Evolutionary conservation across 1,140 invertebrate genomes (phyloP).

Genomic region (Eupeodes corollae): DNA sequence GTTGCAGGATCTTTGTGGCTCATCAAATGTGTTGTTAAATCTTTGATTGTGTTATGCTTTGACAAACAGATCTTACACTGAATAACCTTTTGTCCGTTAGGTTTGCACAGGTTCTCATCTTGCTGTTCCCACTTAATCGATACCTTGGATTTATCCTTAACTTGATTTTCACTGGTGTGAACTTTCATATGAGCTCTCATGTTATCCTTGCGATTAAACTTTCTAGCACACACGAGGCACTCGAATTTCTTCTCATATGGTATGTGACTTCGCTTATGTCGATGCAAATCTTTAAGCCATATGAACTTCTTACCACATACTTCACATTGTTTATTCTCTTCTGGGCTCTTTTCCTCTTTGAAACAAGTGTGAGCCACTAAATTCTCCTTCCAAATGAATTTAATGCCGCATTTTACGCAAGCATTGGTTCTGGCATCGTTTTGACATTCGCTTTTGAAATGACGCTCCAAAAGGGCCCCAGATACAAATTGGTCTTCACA

Average conservation of each 20-base stretch:
- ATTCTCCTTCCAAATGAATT: constrained; percentile 24
- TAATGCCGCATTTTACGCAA: constrained; percentile 14
- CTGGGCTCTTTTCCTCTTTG: constrained; percentile 7
- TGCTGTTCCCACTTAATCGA: too few species aligned
- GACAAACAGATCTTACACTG: not conserved
- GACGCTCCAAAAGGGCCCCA: constrained; percentile 16
- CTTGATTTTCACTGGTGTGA: constrained; percentile 5
- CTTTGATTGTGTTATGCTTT: too few species aligned
- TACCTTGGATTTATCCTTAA: too few species aligned
- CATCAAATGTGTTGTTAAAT: too few species aligned
- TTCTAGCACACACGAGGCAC: constrained; percentile 41
- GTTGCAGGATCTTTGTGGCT: too few species aligned
- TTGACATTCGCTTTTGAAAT: constrained; percentile 14
- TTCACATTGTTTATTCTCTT: constrained; percentile 31
- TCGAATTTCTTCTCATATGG: constrained; percentile 38
- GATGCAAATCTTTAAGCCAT: constrained; percentile 41
- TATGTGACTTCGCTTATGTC: constrained; percentile 40
- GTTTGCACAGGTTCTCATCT: not conserved
- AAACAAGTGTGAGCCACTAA: constrained; percentile 11
- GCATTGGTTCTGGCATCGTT: constrained; percentile 13
- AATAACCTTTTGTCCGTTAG: not conserved
- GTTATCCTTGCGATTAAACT: constrained; percentile 42
- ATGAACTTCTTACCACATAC: constrained; percentile 40
- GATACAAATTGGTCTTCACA: constrained; percentile 18
- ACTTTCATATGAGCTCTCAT: constrained; percentile 25